A percentile compares a stretch with the other conserved stretches of the same genome.
phyloP scores from a whole-genome alignment of 2,888 invertebrate species.

The Eupithecia tripunctaria region DNA sequence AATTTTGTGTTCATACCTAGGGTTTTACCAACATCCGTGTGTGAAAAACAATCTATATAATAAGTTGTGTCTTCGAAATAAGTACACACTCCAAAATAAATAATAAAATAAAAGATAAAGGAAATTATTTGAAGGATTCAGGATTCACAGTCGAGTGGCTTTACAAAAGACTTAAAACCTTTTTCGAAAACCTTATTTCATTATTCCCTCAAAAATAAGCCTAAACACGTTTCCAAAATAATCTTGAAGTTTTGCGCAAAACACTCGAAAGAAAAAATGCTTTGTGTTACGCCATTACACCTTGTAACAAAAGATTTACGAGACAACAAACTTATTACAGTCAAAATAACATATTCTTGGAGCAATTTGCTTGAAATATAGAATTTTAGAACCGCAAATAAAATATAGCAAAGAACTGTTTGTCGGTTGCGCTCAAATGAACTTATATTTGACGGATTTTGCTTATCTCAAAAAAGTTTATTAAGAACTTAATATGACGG shows the following conservation, averaged over 20 bases:
- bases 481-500: background rate
- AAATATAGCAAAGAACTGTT: conserved; percentile 20
- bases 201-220: conserved; percentile 15
- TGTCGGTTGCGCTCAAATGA: conserved; percentile 28
- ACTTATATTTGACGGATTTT: conserved; percentile 15
- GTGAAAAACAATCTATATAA: too few species aligned
- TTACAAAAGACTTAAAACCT: conserved; percentile 2
- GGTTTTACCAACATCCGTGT: too few species aligned
- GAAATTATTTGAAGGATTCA: background rate
- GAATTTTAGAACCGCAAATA: conserved; percentile 13
- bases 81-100: background rate
- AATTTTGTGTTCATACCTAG: too few species aligned
- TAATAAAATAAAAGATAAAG: conserved; percentile 2
- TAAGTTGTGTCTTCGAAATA: background rate
- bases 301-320: conserved; percentile 16
- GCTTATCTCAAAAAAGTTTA: background rate
- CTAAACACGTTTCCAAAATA: conserved; percentile 38
- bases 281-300: conserved; percentile 29
- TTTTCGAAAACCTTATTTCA: background rate
- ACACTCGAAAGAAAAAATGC: conserved; percentile 51
- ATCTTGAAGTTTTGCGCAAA: conserved; percentile 52
- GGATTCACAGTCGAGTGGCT: conserved; percentile 5
- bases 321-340: conserved; percentile 9
- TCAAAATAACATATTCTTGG: background rate
- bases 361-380: conserved; percentile 9